Percentiles rank a stretch among this genome's conserved stretches.
phyloP scores from a whole-genome alignment of 2,888 invertebrate species.

The Dromius quadrimaculatus region DNA sequence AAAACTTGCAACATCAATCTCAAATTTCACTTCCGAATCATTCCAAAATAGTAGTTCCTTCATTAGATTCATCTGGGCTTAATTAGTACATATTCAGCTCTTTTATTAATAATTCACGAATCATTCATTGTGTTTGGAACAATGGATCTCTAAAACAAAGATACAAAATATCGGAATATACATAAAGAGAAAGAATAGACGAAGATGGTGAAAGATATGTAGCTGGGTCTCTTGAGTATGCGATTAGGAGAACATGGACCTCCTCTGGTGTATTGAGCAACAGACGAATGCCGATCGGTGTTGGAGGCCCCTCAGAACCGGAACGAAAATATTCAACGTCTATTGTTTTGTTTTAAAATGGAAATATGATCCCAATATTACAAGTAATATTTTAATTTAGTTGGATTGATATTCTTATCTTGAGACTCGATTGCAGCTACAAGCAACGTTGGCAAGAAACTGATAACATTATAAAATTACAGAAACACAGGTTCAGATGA shows the following conservation, averaged over 20 bases:
- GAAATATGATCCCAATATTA: not conserved
- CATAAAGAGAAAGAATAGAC: conserved; percentile 4
- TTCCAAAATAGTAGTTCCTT: conserved; percentile 29
- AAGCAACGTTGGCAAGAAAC: too few species aligned
- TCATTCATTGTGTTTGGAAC: conserved; percentile 32
- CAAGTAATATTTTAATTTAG: not conserved
- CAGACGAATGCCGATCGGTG: conserved; percentile 29
- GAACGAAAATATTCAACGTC: not conserved
- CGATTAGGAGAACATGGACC: conserved; percentile 30
- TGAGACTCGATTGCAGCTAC: too few species aligned
- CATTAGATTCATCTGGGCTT: conserved; percentile 12
- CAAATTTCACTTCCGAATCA: conserved; percentile 22
- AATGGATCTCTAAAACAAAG: conserved; percentile 21
- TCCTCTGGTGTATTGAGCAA: conserved; percentile 39
- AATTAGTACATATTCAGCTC: conserved; percentile 38
- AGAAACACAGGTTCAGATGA: too few species aligned
- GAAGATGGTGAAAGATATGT: conserved; percentile 29
- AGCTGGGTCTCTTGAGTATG: conserved; percentile 13
- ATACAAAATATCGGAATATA: not conserved
- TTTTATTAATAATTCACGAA: conserved; percentile 41
- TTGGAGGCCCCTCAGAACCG: conserved; percentile 28
- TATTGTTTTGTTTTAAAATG: conserved; percentile 16
- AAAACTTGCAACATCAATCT: conserved; percentile 12
- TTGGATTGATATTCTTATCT: not conserved
- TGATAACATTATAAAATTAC: too few species aligned